phyloP scores from a whole-genome alignment of 2,888 invertebrate genomes.

The Acanthosepion esculentum region DNA sequence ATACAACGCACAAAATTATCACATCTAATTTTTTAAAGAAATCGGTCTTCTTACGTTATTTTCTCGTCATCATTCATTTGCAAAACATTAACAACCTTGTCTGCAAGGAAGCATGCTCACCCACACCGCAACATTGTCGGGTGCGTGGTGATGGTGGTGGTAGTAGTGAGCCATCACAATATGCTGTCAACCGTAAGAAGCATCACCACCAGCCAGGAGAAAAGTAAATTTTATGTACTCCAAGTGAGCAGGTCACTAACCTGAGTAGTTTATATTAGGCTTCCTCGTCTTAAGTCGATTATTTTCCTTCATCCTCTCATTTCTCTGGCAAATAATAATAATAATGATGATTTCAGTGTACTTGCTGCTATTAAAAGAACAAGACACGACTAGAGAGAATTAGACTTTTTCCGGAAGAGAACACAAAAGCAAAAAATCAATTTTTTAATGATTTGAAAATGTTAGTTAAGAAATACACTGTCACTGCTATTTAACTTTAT shows the following conservation, averaged over 20 bases:
- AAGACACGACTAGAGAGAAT: not conserved
- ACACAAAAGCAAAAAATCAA: not conserved
- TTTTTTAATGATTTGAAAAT: too few relatives aligned
- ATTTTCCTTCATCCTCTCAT: not conserved
- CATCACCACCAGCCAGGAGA: not conserved
- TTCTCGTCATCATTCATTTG: not conserved
- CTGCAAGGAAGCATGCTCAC: not conserved
- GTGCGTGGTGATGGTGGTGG: not conserved
- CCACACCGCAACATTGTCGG: not conserved
- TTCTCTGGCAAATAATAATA: not conserved
- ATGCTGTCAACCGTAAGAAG: not conserved
- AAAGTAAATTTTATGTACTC: not conserved
- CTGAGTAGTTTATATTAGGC: not conserved
- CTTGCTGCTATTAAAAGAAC: not conserved
- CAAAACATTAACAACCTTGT: not conserved
- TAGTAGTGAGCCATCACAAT: not conserved
- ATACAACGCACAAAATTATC: too few relatives aligned
- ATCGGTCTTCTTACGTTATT: not conserved
- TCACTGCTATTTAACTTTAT: too few relatives aligned
- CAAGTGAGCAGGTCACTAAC: constrained; percentile 33
- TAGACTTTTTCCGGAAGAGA: not conserved
- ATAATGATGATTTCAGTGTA: not conserved
- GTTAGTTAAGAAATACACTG: too few relatives aligned
- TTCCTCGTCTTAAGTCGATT: not conserved
- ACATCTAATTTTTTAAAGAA: too few relatives aligned